A percentile compares a stretch with the other conserved stretches of the same genome.
These are phyloP conservation scores for Drosophila helvetica DNA, from an alignment of 2,888 invertebrate genomes.

Conservation along the genomic window DNA sequence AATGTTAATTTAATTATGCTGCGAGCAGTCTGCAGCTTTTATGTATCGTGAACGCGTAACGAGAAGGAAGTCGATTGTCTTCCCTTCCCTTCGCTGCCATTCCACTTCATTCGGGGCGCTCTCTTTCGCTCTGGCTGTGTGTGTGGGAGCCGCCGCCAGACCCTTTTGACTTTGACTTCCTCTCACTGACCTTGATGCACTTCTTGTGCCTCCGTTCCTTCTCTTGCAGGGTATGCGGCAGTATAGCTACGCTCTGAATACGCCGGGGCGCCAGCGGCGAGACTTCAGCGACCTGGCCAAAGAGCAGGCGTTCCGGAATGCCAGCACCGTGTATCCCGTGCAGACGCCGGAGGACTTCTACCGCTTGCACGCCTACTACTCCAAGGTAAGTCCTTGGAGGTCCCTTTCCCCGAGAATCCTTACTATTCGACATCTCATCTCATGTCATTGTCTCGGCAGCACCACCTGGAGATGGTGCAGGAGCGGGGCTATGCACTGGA, in stretches of 20 bases:
- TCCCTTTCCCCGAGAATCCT: not conserved
- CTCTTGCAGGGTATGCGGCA: conserved; percentile 78
- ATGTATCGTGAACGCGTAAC: conserved; percentile 34
- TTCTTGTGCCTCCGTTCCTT: not conserved
- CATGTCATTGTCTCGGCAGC: conserved; percentile 67
- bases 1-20: conserved; percentile 70
- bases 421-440: not conserved
- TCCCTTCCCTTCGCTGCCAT: not conserved
- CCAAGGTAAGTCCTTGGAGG: conserved; percentile 85
- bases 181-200: conserved; percentile 20
- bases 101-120: not conserved
- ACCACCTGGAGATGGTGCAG: conserved; percentile 84
- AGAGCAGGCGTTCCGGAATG: conserved; percentile 85
- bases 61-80: conserved; percentile 13
- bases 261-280: conserved; percentile 76
- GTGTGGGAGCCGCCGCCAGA: conserved; percentile 2
- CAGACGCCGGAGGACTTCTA: conserved; percentile 87
- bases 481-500: conserved; percentile 80
- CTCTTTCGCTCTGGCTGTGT: not conserved
- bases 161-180: conserved; percentile 17
- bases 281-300: conserved; percentile 84
- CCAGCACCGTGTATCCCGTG: conserved; percentile 88
- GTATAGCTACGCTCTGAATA: conserved; percentile 75
- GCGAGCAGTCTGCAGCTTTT: conserved; percentile 18
- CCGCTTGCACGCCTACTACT: conserved; percentile 89